Base-by-base conservation (phyloP, 1,140 invertebrate genomes). In the Aporrectodea caliginosa region DNA sequence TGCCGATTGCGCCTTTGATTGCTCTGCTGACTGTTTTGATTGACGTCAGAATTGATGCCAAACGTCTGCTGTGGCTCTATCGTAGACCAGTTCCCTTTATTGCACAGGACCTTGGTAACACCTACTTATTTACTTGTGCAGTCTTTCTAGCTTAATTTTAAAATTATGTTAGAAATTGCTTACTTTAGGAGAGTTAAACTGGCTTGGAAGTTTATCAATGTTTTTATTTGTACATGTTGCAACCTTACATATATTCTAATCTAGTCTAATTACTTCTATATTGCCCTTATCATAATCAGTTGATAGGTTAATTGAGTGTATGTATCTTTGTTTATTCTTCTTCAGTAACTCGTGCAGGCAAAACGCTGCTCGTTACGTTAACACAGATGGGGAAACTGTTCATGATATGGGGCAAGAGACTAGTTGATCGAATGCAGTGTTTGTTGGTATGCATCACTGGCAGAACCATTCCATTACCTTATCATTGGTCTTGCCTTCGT, bases 1-100 rank as follows among this genome's bases (percentile, higher is more conserved):
- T 90, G 58, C 88, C 89, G 1, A 79, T 90, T 35, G 89, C 87
- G 12, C 89, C 89, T 1, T 77, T 89, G n/a, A 79, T 90, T 73
- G 88, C 87, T 2, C 82, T 90, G 2, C n/a, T 88, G 0, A 85
- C 85, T 68, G 86, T 84, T 73, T 34, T 86, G 0, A 81, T 89
- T 14, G 89, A 90, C 79, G 82, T 88, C 16, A 79, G 85, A 76
- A 83, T 89, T 14, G 89, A 90, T 83, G 88, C 87, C 2, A 85
- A 86, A 71, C 79, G 89, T 33, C 80, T 90, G 33, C 71, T 90
- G 0, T 89, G 88, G 88, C 84, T 83, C 81, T 88, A 87, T 78
- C 83, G 87, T 73, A 79, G 89, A 77, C 89, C 89, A 1, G 81
- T 89, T 6, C 85, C 87, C 33, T 83, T 81, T 73, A 86, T 88